phyloP scores from a whole-genome alignment of 1,140 invertebrate species.

The Glossosoma conforme region DNA sequence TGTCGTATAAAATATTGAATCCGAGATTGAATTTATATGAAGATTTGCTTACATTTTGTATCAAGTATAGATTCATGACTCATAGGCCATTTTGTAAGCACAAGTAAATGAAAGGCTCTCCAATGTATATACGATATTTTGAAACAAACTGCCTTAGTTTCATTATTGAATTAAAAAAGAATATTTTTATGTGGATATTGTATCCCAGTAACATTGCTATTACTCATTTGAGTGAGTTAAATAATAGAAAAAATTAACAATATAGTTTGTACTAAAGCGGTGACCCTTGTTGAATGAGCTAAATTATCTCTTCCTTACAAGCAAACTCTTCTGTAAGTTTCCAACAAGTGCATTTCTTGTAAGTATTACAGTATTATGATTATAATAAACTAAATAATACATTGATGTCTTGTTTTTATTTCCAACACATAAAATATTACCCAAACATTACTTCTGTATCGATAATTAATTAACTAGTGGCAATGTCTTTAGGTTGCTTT shows the following conservation, averaged over 20 bases:
- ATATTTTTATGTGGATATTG: slow-evolving; percentile 31
- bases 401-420: slow-evolving; percentile 18
- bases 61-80: slow-evolving; percentile 28
- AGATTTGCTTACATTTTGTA: slow-evolving; percentile 25
- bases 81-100: slow-evolving; percentile 29
- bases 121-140: slow-evolving; percentile 30
- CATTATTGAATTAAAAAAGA: slow-evolving; percentile 21
- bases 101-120: slow-evolving; percentile 29
- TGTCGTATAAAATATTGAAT: slow-evolving; percentile 29
- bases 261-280: slow-evolving; percentile 26
- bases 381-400: slow-evolving; percentile 34
- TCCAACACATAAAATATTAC: too few species aligned
- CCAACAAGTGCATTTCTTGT: slow-evolving; percentile 82
- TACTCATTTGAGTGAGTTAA: slow-evolving; percentile 19
- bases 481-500: too few species aligned
- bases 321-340: slow-evolving; percentile 77
- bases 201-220: slow-evolving; percentile 25
- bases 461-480: too few species aligned
- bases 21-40: slow-evolving; percentile 33
- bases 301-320: slow-evolving; percentile 35
- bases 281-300: slow-evolving; percentile 30
- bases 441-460: too few species aligned
- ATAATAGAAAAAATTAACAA: slow-evolving; percentile 23
- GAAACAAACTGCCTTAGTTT: slow-evolving; percentile 29
- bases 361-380: slow-evolving; percentile 83